Evolutionary conservation across 2,113 vertebrate genomes (phyloP), one percentile per base, ranked within the genome.

Genomic region (Tetrax tetrax): DNA sequence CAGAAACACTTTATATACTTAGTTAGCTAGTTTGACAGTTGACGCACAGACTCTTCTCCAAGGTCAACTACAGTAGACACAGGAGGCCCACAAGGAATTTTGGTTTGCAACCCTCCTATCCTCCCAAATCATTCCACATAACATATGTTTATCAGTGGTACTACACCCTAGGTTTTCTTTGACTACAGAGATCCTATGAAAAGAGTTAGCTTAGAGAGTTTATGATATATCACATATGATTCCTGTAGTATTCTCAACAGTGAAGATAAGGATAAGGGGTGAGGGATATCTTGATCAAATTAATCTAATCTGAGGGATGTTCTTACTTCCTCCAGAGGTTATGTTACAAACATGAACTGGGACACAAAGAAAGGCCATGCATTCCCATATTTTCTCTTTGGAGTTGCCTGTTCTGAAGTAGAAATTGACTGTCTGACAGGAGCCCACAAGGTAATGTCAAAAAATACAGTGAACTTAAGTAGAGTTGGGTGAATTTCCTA

Each of bases 351-450:
- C 80, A 98, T 99, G 96, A 97, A 99, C 97, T 99, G 98, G 99
- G 98, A 99, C 54, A 98, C 98, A 89, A 97, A 98, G 82, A 97
- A 98, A 88, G 99, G 99, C 22, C 95, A 94, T 20, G 98, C 98
- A 0, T 99, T 98, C 31, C 87, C 97, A 1, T 99, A 99, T 96
- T 99, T 97, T 57, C 97, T 98, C 4, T 98, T 96, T 6, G 98
- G 98, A 17, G 98, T 87, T 17, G 98, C 98, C 41, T 99, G 98
- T 97, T 97, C 98, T 14, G 98, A 99, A 93, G 98, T 99, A 94
- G 99, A 99, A 96, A 97, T 98, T 75, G 98, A 99, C 96, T 98
- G 98, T 79, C 98, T 99, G 78, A 99, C 98, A 1, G 99, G 99
- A 84, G 98, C 98, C 92, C 98, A 98, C 97, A 98, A 97, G 98